Base-by-base conservation (phyloP, 2,797 vertebrate species). In the Meriones psammophilus region DNA sequence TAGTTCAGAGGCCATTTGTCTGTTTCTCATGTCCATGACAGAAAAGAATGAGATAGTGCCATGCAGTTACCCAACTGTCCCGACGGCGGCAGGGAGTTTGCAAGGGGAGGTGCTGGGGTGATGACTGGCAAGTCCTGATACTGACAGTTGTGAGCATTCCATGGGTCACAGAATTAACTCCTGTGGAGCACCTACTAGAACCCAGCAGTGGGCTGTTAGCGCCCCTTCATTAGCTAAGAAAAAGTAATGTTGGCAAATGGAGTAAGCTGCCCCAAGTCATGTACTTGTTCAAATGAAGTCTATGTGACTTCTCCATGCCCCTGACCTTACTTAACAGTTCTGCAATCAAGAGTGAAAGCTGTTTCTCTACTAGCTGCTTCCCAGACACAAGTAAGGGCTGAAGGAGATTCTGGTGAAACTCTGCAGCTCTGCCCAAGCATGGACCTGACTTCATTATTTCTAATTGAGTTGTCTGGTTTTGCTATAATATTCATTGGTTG, bases 401-500 rank as follows among this genome's bases (percentile, higher is more conserved):
- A 10, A 66, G 26, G 56, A 71, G 71, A 39, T 18, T 56, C 58
- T 1, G 20, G 89, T 17, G 81, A 71, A 42, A 74, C 15, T 18
- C 36, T 69, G n/a, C 50, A 8, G 86, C 76, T n/a, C 3, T 84
- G 85, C 24, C 77, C 80, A 5, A 13, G 58, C 78, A 93, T 56
- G 60, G 22, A 76, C 46, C 73, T n/a, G 42, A 88, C 71, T 88
- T 92, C 28, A 71, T 83, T 79, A 88, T 80, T 95, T 94, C 88
- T 78, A 62, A 33, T 36, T 26, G 88, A 83, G 89, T 78, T 42
- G 62, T 91, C 97, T 92, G 73, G 58, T 90, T 93, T 92, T 85
- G 80, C 50, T 77, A 8, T 60, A 62, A 8, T 60, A 62, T 91
- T 92, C 95, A 62, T 68, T 85, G 78, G 97, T 86, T 96, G 92